Conservation (phyloP, 2,888 invertebrate genomes). For the Heterodera filipjevi region DNA sequence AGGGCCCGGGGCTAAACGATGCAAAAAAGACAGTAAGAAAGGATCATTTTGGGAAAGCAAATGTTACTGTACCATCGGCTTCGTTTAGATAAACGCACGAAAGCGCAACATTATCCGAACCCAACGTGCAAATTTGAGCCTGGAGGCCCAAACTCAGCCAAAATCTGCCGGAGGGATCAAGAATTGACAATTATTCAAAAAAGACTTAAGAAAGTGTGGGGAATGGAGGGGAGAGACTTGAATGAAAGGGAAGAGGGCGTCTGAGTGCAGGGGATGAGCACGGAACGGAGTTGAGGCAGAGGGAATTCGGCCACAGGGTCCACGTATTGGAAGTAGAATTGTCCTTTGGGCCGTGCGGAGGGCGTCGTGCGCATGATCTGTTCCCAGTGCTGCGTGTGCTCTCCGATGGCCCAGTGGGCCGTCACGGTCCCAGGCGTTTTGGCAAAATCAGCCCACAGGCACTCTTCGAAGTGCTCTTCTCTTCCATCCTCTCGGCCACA, state of each 20-base stretch:
- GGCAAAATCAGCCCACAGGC: conserved; percentile 41
- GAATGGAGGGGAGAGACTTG: conserved; percentile 40
- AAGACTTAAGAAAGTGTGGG: not conserved
- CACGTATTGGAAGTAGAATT: conserved; percentile 59
- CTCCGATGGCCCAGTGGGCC: conserved; percentile 55
- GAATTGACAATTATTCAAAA: not conserved
- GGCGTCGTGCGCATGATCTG: conserved; percentile 39
- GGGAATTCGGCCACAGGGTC: conserved; percentile 60
- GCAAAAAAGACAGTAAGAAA: not conserved
- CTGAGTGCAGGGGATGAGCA: conserved; percentile 59
- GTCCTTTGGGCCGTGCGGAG: conserved; percentile 47
- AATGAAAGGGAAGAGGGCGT: conserved; percentile 54
- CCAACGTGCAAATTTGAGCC: conserved; percentile 61
- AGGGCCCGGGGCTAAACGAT: conserved; percentile 49
- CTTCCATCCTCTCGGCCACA: conserved; percentile 33
- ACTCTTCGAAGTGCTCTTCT: conserved; percentile 33
- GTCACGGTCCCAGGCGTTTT: conserved; percentile 20
- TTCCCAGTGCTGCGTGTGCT: conserved; percentile 50
- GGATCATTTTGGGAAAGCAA: not conserved
- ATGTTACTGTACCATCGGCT: conserved; percentile 39
- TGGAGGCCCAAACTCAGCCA: conserved; percentile 63
- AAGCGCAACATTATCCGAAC: conserved; percentile 54
- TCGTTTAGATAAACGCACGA: conserved; percentile 61
- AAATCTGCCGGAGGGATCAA: conserved; percentile 45
- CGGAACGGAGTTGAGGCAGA: conserved; percentile 53